phyloP scores from a whole-genome alignment of 2,797 vertebrate genomes.

The Catostomus latipinnis region DNA sequence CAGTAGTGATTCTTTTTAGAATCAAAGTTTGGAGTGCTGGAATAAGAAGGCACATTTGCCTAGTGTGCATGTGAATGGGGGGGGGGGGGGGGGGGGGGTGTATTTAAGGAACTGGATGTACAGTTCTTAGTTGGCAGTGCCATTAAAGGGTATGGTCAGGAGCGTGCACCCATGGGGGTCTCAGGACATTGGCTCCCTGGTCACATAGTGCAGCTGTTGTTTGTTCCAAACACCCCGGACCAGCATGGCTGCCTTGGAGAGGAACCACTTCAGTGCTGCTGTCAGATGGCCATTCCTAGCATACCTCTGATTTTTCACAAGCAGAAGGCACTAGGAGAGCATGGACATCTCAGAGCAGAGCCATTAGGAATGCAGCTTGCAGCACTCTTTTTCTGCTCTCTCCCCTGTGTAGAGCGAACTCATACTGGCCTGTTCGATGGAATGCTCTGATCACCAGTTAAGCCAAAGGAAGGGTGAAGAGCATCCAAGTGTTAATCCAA shows the following conservation, averaged over 20 bases:
- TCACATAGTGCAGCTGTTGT: constrained; percentile 77
- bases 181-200: constrained; percentile 42
- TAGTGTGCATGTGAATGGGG: neutral
- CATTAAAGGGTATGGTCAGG: constrained; percentile 60
- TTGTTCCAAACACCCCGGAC: constrained; percentile 73
- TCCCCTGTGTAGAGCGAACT: constrained; percentile 24
- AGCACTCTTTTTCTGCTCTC: constrained; percentile 42
- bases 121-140: constrained; percentile 48
- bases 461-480: constrained; percentile 41
- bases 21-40: no score
- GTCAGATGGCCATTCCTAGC: constrained; percentile 77
- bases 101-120: constrained; percentile 8
- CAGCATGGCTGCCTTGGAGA: constrained; percentile 63
- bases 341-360: constrained; percentile 58
- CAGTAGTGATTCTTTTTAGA: no score
- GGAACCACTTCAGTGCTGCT: constrained; percentile 65
- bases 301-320: constrained; percentile 74
- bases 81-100: neutral
- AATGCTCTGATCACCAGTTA: constrained; percentile 52
- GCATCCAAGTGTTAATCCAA: constrained; percentile 43
- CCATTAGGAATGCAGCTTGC: constrained; percentile 59
- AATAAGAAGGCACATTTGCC: no score
- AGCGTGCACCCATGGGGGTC: constrained; percentile 60
- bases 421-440: constrained; percentile 31
- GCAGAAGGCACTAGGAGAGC: constrained; percentile 63